Conservation (phyloP, 2,888 invertebrate genomes). For the Congeria kusceri region DNA sequence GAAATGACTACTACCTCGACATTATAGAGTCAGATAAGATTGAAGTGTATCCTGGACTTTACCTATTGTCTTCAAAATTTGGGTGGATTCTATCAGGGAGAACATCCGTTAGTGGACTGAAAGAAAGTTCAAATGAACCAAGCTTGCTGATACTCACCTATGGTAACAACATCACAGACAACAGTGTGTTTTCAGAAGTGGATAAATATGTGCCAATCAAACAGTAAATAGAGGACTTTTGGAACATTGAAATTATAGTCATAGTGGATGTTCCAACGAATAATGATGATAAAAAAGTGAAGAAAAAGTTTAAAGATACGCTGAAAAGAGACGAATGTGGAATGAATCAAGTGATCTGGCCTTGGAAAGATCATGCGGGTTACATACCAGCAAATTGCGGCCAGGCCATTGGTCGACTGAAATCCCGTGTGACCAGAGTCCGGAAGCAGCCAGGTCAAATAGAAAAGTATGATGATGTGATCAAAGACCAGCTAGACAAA, state of each 20-base stretch:
- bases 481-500: no score
- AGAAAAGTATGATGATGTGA: no score
- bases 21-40: background rate
- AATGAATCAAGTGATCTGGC: background rate
- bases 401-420: background rate
- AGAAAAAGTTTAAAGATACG: no score
- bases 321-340: no score
- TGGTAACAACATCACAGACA: background rate
- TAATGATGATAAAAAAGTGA: no score
- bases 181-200: background rate
- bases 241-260: background rate
- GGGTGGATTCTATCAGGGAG: constrained; percentile 15
- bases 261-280: no score
- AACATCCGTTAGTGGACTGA: background rate
- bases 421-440: no score
- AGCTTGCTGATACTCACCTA: background rate
- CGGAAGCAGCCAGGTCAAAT: no score
- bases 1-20: constrained; percentile 4
- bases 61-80: background rate
- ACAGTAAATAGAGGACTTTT: background rate
- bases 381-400: no score
- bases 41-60: constrained; percentile 10
- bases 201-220: background rate
- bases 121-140: background rate
- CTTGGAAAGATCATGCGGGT: no score